Conservation (phyloP, 2,888 invertebrate species). For the Nymphalis c-album region DNA sequence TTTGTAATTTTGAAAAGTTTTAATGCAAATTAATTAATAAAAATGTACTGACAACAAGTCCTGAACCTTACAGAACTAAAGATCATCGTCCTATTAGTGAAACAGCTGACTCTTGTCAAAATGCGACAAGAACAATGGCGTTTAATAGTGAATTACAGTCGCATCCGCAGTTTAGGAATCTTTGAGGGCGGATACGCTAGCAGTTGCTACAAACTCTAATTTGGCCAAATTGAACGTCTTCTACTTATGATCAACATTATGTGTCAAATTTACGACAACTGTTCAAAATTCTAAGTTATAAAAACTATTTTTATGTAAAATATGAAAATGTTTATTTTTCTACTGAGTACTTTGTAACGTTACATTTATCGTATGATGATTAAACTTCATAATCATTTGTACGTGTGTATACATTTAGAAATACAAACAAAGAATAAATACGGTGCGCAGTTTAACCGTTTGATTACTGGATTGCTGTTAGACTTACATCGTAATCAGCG, state of each 20-base stretch:
- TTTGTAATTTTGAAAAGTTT: too few relatives aligned
- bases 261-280: background rate
- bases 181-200: slow-evolving; percentile 28
- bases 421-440: slow-evolving; percentile 13
- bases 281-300: background rate
- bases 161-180: slow-evolving; percentile 39
- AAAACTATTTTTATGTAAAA: background rate
- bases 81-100: slow-evolving; percentile 25
- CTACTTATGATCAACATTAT: background rate
- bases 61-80: slow-evolving; percentile 15
- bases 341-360: too few relatives aligned
- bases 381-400: background rate
- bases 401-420: slow-evolving; percentile 1
- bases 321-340: too few relatives aligned
- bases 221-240: slow-evolving; percentile 39
- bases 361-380: background rate
- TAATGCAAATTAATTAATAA: background rate
- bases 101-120: slow-evolving; percentile 37
- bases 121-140: slow-evolving; percentile 40
- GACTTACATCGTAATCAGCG: slow-evolving; percentile 14
- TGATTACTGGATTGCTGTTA: slow-evolving; percentile 16
- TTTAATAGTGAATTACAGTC: slow-evolving; percentile 43
- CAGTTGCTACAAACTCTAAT: slow-evolving; percentile 41
- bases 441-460: slow-evolving; percentile 10
- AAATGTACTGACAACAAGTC: background rate